Percentiles rank a stretch among this genome's conserved stretches.
Conservation (phyloP, 2,797 vertebrate genomes). For the Prunella strophiata region DNA sequence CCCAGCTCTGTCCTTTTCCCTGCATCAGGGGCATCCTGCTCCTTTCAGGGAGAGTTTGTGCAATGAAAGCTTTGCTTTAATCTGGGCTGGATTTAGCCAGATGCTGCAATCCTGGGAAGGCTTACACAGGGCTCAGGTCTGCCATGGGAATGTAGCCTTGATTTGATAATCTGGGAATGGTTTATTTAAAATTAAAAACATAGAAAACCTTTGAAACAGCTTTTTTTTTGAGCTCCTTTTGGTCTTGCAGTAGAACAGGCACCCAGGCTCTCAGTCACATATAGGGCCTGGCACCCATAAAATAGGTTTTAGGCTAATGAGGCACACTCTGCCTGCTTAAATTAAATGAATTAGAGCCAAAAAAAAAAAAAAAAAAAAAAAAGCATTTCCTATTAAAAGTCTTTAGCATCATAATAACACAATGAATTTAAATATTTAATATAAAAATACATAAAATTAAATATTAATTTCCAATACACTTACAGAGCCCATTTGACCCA, state of each 20-base stretch:
- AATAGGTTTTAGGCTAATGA: neutral
- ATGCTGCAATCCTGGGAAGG: neutral
- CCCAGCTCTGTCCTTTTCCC: neutral
- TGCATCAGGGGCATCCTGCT: neutral
- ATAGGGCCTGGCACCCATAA: neutral
- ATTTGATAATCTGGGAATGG: neutral
- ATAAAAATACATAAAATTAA: neutral
- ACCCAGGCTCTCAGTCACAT: fast-evolving
- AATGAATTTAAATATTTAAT: neutral
- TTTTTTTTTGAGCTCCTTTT: neutral
- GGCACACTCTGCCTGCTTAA: neutral
- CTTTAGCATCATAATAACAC: neutral
- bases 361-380: neutral
- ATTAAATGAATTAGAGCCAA: neutral
- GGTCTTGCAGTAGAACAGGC: neutral
- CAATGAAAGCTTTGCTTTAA: slow-evolving; percentile 24
- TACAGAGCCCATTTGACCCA: neutral
- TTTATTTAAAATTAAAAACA: neutral
- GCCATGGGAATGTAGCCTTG: neutral
- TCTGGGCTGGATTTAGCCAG: slow-evolving; percentile 33
- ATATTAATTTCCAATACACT: neutral
- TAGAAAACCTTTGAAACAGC: neutral
- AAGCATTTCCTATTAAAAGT: neutral
- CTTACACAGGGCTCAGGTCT: neutral
- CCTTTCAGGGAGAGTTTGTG: neutral